Conservation (phyloP, 2,888 invertebrate species). For the Suillia variegata region DNA sequence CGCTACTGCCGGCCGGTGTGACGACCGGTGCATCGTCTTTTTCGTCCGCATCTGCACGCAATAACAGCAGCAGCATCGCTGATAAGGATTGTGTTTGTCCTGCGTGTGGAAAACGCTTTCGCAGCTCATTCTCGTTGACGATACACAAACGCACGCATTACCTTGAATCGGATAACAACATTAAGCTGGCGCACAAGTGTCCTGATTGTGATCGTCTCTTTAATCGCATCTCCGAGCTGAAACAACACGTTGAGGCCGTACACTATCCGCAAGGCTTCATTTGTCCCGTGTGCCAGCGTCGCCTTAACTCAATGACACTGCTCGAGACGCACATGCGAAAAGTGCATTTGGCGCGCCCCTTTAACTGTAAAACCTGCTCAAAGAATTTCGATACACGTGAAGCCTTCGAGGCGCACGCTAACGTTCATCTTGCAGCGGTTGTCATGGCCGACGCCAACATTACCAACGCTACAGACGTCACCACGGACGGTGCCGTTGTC, state of each 20-base stretch:
- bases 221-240: slow-evolving; percentile 33
- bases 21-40: neutral
- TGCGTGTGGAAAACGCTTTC: slow-evolving; percentile 33
- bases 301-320: slow-evolving; percentile 27
- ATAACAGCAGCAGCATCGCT: neutral
- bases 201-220: slow-evolving; percentile 35
- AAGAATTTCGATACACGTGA: slow-evolving; percentile 29
- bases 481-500: neutral
- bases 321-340: slow-evolving; percentile 35
- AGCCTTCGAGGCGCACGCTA: slow-evolving; percentile 30
- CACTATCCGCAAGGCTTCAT: slow-evolving; percentile 37
- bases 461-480: too few relatives aligned
- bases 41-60: neutral
- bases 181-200: slow-evolving; percentile 36
- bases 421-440: slow-evolving; percentile 15
- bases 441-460: neutral
- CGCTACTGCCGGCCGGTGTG: slow-evolving; percentile 26
- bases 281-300: slow-evolving; percentile 34
- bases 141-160: slow-evolving; percentile 36
- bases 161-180: slow-evolving; percentile 32
- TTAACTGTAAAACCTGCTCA: slow-evolving; percentile 31
- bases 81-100: slow-evolving; percentile 24
- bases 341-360: slow-evolving; percentile 30
- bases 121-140: slow-evolving; percentile 33
- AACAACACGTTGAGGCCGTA: slow-evolving; percentile 31